A percentile compares a stretch with the other conserved stretches of the same genome.
Evolutionary conservation across 2,113 vertebrate species (phyloP).

Genomic region (Heptranchias perlo): DNA sequence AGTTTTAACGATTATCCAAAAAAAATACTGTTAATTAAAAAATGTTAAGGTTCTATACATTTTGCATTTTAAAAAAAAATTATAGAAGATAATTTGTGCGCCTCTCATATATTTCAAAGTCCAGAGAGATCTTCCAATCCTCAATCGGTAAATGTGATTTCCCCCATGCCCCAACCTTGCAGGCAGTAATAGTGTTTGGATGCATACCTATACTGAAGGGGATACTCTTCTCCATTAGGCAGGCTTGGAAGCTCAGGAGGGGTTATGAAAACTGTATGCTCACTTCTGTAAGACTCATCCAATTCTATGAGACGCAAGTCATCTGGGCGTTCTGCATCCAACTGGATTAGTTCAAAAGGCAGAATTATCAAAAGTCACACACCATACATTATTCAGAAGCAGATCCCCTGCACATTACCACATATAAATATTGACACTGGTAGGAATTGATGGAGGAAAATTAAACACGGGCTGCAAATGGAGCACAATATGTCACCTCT

Average conservation of each 20-base stretch:
- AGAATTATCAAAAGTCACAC: not conserved
- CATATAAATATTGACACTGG: not conserved
- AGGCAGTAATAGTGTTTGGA: not conserved
- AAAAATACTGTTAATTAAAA: not conserved
- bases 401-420: not conserved
- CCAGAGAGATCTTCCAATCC: not conserved
- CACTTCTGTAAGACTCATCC: slow-evolving; percentile 89
- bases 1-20: not conserved
- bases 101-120: not conserved
- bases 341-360: slow-evolving; percentile 54
- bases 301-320: slow-evolving; percentile 86
- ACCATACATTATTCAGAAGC: not conserved
- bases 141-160: not conserved
- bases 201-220: slow-evolving; percentile 81
- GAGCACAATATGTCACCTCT: not conserved
- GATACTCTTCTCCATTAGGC: slow-evolving; percentile 82
- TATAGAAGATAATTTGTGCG: not conserved
- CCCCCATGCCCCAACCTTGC: not conserved
- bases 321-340: slow-evolving; percentile 78
- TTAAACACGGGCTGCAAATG: not conserved
- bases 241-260: slow-evolving; percentile 88
- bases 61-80: not conserved
- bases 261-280: slow-evolving; percentile 95
- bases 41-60: not conserved
- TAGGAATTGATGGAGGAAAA: not conserved